These are phyloP conservation scores for Oreochromis spilurus DNA, from an alignment of 2,113 vertebrate species.

Conservation along the genomic window DNA sequence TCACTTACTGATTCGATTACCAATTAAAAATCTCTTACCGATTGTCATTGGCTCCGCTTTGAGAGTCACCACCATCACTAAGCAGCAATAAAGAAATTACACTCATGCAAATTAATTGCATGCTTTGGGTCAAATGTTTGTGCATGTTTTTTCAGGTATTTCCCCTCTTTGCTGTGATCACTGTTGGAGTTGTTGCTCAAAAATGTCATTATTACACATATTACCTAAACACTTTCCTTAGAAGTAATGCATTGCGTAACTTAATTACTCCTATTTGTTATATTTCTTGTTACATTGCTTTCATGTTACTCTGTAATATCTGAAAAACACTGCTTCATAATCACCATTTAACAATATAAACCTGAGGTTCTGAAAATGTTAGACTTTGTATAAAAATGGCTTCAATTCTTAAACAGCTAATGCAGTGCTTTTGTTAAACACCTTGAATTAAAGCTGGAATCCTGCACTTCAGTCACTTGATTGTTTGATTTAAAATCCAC, in stretches of 20 bases:
- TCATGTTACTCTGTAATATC: not conserved
- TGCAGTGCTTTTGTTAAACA: not conserved
- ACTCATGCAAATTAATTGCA: not conserved
- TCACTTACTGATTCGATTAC: not conserved
- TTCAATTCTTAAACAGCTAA: not conserved
- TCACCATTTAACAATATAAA: not conserved
- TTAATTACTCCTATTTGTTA: not conserved
- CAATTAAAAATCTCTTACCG: not conserved
- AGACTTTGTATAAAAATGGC: not conserved
- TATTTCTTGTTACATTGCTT: not conserved
- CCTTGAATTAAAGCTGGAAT: not conserved
- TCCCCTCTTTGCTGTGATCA: not conserved
- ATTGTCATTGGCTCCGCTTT: not conserved
- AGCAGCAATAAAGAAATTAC: not conserved
- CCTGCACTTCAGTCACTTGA: not conserved
- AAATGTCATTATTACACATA: not conserved
- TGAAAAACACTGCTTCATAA: not conserved
- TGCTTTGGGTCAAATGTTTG: not conserved
- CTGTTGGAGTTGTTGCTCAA: fast-evolving
- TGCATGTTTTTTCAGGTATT: fast-evolving
- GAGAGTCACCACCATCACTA: not conserved
- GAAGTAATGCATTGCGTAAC: not conserved
- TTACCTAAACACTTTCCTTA: not conserved
- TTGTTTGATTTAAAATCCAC: not conserved
- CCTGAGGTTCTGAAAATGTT: not conserved